Evolutionary conservation across 2,113 vertebrate species (phyloP), one percentile per base, ranked within the genome.

Genomic region (Thamnaconus septentrionalis): DNA sequence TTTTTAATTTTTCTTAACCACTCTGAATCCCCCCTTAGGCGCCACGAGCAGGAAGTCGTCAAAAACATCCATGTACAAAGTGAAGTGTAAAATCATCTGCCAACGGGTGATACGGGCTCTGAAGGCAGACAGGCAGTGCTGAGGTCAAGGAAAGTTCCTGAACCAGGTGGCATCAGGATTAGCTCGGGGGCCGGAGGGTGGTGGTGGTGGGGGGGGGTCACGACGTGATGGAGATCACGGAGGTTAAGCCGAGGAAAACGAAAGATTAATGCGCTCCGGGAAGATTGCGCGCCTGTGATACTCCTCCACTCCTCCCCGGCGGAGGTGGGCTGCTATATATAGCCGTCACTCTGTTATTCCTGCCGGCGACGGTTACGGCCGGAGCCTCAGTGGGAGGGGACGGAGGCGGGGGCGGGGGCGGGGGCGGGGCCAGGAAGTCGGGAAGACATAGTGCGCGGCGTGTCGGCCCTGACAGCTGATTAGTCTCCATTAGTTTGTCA

Each of bases 401-500:
- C 31, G 59, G 39, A 50, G 42, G 51, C 0, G 12, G 6, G 45
- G 44, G 68, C 0, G 59, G 39, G 53, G 42, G 51, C 0, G 12
- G 6, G 45, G 44, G 68, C 0, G 70, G 74, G 67, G 71, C 58
- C 62, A 44, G 76, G 75, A 73, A 81, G 67, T 66, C 45, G 50
- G 71, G 79, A 50, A 85, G 81, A 85, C 78, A 71, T 66, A 81
- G 82, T 82, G 83, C 7, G 56, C 68, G 8, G 56, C 40, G 58
- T 66, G 77, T 64, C 75, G 31, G 8, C 47, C 61, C 66, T 81
- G 84, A 83, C 88, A 87, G 83, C 86, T 85, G 80, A 87, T 90
- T 87, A 87, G 80, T 87, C 85, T 88, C 79, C 81, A 90, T 90
- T 90, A 90, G 82, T 74, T 68, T 78, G 80, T 79, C 77, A 66